phyloP scores from a whole-genome alignment of 2,113 vertebrate genomes.

The Columba livia region DNA sequence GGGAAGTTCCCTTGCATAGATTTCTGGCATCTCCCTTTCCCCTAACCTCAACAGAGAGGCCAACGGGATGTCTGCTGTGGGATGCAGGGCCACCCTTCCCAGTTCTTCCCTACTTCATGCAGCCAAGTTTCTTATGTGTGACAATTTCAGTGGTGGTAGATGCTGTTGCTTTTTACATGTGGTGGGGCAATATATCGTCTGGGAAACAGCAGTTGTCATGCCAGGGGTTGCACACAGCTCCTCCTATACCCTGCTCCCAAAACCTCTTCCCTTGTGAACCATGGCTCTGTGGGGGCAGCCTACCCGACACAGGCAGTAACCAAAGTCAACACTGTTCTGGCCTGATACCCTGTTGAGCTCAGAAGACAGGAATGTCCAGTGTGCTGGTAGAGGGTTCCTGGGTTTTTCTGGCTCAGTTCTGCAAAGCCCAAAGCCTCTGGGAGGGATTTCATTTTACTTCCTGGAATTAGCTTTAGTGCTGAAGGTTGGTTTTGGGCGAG shows the following conservation, averaged over 20 bases:
- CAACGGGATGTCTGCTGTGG: background rate
- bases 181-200: background rate
- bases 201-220: background rate
- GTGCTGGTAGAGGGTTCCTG: background rate
- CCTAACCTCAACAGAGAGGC: background rate
- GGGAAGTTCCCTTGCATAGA: background rate
- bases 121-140: background rate
- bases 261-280: background rate
- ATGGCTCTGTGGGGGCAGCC: background rate
- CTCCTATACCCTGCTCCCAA: background rate
- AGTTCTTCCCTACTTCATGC: background rate
- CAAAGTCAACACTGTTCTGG: background rate
- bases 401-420: background rate
- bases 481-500: conserved; percentile 57
- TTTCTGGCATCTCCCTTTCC: background rate
- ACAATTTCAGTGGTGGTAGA: background rate
- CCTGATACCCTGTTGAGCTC: background rate
- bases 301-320: background rate
- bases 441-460: conserved; percentile 57
- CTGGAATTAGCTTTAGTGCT: conserved; percentile 58
- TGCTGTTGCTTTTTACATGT: fast-evolving
- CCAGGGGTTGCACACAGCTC: background rate
- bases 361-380: conserved; percentile 29
- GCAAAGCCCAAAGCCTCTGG: background rate
- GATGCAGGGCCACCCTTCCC: background rate